A percentile compares a stretch with the other conserved stretches of the same genome.
phyloP scores from a whole-genome alignment of 1,140 invertebrate genomes.

The Bombus fervidus region DNA sequence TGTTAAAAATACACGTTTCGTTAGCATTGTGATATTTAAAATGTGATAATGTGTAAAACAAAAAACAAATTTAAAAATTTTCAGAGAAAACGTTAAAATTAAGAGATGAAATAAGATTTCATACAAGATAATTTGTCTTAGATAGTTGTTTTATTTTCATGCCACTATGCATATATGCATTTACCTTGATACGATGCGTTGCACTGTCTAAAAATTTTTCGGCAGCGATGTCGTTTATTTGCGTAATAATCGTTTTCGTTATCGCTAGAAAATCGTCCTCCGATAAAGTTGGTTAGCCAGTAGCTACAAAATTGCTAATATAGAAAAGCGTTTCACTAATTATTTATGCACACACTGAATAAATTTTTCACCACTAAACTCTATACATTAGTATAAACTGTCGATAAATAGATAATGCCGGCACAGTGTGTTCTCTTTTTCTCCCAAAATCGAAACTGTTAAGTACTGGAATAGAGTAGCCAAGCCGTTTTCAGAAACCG shows the following conservation, averaged over 20 bases:
- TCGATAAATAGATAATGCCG: slow-evolving; percentile 32
- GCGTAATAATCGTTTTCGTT: slow-evolving; percentile 16
- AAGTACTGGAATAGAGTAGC: slow-evolving; percentile 14
- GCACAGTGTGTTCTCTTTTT: not conserved
- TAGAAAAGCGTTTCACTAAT: slow-evolving; percentile 24
- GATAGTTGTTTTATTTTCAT: not conserved
- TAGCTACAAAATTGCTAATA: slow-evolving; percentile 1
- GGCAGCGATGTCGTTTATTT: slow-evolving; percentile 24
- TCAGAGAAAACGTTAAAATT: not conserved
- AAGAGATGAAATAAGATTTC: not conserved
- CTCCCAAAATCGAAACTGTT: slow-evolving; percentile 9
- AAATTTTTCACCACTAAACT: slow-evolving; percentile 35
- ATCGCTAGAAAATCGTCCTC: not conserved
- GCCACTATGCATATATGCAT: too few relatives aligned
- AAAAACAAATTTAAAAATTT: not conserved
- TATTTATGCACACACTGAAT: not conserved
- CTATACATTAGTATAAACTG: not conserved
- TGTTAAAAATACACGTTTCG: not conserved
- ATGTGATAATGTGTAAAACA: not conserved
- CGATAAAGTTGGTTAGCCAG: not conserved
- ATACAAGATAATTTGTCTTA: not conserved
- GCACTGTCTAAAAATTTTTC: slow-evolving; percentile 22
- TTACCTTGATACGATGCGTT: slow-evolving; percentile 31
- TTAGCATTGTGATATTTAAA: not conserved
- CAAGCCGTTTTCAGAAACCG: not conserved